Conservation (phyloP, 2,888 invertebrate species). For the Homarus gammarus region DNA sequence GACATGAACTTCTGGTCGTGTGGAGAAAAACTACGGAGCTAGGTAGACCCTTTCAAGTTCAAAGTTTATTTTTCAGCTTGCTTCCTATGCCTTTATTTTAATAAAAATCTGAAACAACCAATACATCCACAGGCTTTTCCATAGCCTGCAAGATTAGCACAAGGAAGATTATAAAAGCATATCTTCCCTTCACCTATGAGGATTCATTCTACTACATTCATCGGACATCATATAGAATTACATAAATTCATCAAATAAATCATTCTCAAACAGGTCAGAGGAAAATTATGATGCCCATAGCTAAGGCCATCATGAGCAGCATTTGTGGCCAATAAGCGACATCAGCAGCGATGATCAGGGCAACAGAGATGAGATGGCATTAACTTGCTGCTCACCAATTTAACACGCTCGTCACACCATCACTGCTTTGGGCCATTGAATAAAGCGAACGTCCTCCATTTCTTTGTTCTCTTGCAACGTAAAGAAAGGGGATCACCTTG, state of each 20-base stretch:
- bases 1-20: slow-evolving; percentile 30
- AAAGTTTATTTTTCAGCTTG: slow-evolving; percentile 19
- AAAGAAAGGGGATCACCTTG: slow-evolving; percentile 57
- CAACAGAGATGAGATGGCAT: neutral
- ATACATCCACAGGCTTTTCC: slow-evolving; percentile 14
- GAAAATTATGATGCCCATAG: slow-evolving; percentile 1
- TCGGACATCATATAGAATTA: slow-evolving; percentile 35
- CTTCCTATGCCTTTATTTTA: slow-evolving; percentile 3
- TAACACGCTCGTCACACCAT: neutral
- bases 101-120: slow-evolving; percentile 12
- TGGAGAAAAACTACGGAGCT: slow-evolving; percentile 15
- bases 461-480: slow-evolving; percentile 29
- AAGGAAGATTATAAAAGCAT: slow-evolving; percentile 17
- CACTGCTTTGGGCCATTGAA: slow-evolving; percentile 22
- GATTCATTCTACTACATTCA: slow-evolving; percentile 14
- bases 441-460: slow-evolving; percentile 43
- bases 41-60: slow-evolving; percentile 12
- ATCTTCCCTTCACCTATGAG: slow-evolving; percentile 5
- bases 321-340: slow-evolving; percentile 20
- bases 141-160: slow-evolving; percentile 11
- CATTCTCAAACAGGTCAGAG: neutral
- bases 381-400: neutral
- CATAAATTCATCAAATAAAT: slow-evolving; percentile 13
- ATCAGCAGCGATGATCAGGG: neutral
- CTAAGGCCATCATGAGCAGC: slow-evolving; percentile 23